phyloP scores from a whole-genome alignment of 1,140 invertebrate genomes.

The Bradysia coprophila region DNA sequence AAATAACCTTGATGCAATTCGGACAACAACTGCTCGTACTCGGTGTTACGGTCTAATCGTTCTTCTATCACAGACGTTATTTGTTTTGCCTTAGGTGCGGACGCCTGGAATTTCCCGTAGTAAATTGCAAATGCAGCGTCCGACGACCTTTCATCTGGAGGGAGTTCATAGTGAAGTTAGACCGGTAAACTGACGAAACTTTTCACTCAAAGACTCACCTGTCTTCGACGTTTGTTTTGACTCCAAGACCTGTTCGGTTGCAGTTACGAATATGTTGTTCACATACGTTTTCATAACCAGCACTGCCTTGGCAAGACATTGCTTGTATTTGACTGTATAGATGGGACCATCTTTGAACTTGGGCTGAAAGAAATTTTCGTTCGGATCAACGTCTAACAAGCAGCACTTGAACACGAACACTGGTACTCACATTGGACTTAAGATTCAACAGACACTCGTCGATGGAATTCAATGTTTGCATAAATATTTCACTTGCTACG shows the following conservation, averaged over 20 bases:
- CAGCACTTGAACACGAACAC: conserved; percentile 1
- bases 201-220: no score
- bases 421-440: conserved; percentile 49
- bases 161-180: not conserved
- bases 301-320: conserved; percentile 63
- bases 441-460: conserved; percentile 79
- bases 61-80: conserved; percentile 68
- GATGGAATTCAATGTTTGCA: conserved; percentile 61
- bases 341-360: conserved; percentile 52
- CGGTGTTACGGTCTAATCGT: conserved; percentile 43
- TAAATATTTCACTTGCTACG: conserved; percentile 66
- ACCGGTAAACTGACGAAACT: no score
- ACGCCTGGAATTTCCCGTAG: conserved; percentile 86
- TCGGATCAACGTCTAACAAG: not conserved
- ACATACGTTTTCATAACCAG: conserved; percentile 58
- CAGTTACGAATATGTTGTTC: conserved; percentile 46
- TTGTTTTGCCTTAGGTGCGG: conserved; percentile 61
- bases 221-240: conserved; percentile 24
- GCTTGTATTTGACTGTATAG: conserved; percentile 56
- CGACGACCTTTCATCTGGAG: conserved; percentile 9
- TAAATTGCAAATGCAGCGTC: conserved; percentile 77
- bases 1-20: conserved; percentile 83
- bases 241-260: conserved; percentile 50
- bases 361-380: conserved; percentile 24
- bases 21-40: conserved; percentile 55